phyloP scores from a whole-genome alignment of 2,888 invertebrate genomes.

The Drosophila quinaria region DNA sequence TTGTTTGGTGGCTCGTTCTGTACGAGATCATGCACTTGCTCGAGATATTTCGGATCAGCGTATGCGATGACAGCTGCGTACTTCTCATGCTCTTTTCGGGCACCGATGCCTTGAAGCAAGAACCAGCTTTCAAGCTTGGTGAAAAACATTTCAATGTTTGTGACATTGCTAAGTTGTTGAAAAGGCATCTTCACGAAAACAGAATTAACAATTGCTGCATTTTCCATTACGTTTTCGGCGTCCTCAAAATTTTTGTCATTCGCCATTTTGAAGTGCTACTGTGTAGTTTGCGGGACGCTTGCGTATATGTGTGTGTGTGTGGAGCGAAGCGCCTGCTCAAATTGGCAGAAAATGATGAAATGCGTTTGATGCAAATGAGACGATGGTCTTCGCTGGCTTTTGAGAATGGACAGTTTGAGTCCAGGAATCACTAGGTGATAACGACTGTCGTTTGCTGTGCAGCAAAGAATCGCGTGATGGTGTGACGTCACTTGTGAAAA shows the following conservation, averaged over 20 bases:
- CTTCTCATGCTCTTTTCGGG: not conserved
- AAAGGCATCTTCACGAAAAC: conserved; percentile 1
- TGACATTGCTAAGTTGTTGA: not conserved
- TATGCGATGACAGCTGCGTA: conserved; percentile 5
- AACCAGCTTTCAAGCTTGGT: conserved; percentile 7
- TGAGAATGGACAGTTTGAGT: too few relatives aligned
- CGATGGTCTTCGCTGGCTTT: too few relatives aligned
- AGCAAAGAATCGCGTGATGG: too few relatives aligned
- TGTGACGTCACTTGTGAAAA: too few relatives aligned
- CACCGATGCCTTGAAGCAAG: not conserved
- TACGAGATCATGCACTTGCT: conserved; percentile 3
- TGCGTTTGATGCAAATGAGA: too few relatives aligned
- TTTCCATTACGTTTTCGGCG: not conserved
- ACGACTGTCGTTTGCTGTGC: too few relatives aligned
- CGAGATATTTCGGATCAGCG: not conserved
- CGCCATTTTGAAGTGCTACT: not conserved
- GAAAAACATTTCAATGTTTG: conserved; percentile 4
- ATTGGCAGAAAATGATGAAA: too few relatives aligned
- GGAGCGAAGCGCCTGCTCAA: too few relatives aligned
- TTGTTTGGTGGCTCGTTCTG: not conserved
- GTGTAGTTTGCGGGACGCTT: not conserved
- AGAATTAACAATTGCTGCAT: too few relatives aligned
- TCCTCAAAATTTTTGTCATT: not conserved
- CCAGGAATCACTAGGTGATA: too few relatives aligned
- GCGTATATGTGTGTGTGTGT: not conserved